Percentiles rank a stretch among this genome's conserved stretches.
These are phyloP conservation scores for Brachionus rubens DNA, from an alignment of 1,140 invertebrate species.

Conservation along the genomic window DNA sequence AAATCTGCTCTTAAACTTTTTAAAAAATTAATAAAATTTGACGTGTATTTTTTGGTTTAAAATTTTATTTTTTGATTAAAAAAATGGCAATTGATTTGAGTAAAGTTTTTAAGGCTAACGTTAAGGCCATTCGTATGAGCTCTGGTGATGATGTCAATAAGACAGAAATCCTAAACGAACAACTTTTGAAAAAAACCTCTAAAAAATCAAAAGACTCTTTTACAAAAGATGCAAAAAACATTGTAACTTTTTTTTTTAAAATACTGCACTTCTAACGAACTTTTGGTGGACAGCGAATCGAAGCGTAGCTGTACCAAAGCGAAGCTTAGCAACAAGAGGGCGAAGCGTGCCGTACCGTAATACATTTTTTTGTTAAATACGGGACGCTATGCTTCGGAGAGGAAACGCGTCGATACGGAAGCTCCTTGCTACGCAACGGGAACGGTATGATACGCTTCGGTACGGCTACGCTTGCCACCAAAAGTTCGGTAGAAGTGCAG, in stretches of 20 bases:
- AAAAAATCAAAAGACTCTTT: slow-evolving; percentile 18
- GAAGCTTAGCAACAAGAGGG: too few relatives aligned
- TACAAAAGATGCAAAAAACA: slow-evolving; percentile 21
- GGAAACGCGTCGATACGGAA: too few relatives aligned
- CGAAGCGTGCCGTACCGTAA: too few relatives aligned
- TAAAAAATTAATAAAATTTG: not conserved
- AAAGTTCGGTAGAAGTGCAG: too few relatives aligned
- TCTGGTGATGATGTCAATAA: slow-evolving; percentile 6
- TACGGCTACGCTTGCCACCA: too few relatives aligned
- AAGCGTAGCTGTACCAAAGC: too few relatives aligned
- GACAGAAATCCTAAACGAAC: not conserved
- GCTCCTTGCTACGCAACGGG: too few relatives aligned
- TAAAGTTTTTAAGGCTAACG: slow-evolving; percentile 11
- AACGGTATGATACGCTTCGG: too few relatives aligned
- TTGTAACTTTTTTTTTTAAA: not conserved
- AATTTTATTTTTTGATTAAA: not conserved
- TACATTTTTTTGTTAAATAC: not conserved
- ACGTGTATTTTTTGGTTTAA: slow-evolving; percentile 11
- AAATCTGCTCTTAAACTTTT: not conserved
- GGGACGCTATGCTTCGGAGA: too few relatives aligned
- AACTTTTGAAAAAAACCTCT: slow-evolving; percentile 15
- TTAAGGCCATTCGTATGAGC: slow-evolving; percentile 21
- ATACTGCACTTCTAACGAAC: too few relatives aligned
- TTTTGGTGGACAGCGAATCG: too few relatives aligned
- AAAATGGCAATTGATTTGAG: slow-evolving; percentile 45